Conservation (phyloP, 1,140 invertebrate genomes). For the Drosophila leontia region DNA sequence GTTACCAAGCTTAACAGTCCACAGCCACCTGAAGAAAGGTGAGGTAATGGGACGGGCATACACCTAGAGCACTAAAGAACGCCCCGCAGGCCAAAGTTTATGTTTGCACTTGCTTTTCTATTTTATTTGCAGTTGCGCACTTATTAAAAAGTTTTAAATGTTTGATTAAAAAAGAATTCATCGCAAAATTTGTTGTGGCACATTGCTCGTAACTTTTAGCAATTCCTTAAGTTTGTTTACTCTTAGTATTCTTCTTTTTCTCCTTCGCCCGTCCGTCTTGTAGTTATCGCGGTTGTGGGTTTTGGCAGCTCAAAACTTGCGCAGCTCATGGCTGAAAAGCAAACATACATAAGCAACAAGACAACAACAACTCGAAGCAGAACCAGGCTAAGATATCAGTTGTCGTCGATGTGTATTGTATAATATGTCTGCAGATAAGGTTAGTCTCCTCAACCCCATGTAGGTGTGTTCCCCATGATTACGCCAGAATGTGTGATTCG, state of each 20-base stretch:
- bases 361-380: not conserved
- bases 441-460: not conserved
- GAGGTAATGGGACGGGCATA: constrained; percentile 20
- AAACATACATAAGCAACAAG: constrained; percentile 37
- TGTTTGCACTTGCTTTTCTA: constrained; percentile 40
- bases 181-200: constrained; percentile 65
- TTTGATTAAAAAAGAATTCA: constrained; percentile 80
- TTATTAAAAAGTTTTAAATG: constrained; percentile 83
- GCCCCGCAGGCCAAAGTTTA: constrained; percentile 53
- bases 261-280: constrained; percentile 11
- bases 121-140: constrained; percentile 54
- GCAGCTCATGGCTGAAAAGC: constrained; percentile 52
- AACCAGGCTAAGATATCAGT: constrained; percentile 27
- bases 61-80: constrained; percentile 46
- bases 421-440: constrained; percentile 52
- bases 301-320: constrained; percentile 36
- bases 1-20: not conserved
- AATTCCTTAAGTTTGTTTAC: constrained; percentile 44
- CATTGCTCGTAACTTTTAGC: constrained; percentile 40
- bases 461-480: constrained; percentile 43
- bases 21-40: constrained; percentile 1
- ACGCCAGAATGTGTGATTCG: constrained; percentile 43
- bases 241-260: not conserved
- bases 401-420: constrained; percentile 57
- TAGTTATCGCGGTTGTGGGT: constrained; percentile 34